Evolutionary conservation across 2,113 vertebrate genomes (phyloP), one percentile per base, ranked within the genome.

Genomic region (Lepus timidus): DNA sequence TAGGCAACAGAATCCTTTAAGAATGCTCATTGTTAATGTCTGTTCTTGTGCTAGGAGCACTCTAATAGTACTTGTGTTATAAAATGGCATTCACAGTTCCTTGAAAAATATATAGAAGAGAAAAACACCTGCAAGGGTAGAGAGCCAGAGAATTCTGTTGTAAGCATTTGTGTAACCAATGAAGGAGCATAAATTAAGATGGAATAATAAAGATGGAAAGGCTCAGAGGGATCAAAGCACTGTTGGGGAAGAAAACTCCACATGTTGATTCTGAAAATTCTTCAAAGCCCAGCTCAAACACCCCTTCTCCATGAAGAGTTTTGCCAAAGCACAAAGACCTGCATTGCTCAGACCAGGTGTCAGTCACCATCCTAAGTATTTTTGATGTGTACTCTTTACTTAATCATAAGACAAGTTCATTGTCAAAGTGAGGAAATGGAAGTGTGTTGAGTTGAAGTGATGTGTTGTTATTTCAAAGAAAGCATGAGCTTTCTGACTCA

Each of bases 201-300:
- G 9, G 58, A 44, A 29, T 17, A 73, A 67, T 13, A 89, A 39
- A 94, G 71, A 95, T 4, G 7, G 17, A 86, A 96, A 92, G 51
- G 4, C 16, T 52, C 39, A 62, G 39, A 86, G 17, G n/a, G 11
- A 65, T 39, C 31, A 33, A 91, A 73, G 9, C 22, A 58, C 6
- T 51, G 11, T 25, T 76, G 62, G 62, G 58, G 36, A 92, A 5
- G 25, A 91, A 93, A 90, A 68, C 1, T 31, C 23, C n/a, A 58
- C 1, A 58, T 58, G 14, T 58, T 19, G 55, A 58, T 58, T 58
- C 55, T 58, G 55, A 58, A 16, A 58, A 19, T 11, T 20, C 9
- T 58, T 58, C 55, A 11, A 5, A 58, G 55, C 55, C 55, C 55
- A 58, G 44, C 44, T 44, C 44, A 44, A 44, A 44, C 44, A 44